Evolutionary conservation across 1,140 invertebrate species (phyloP), one percentile per base, ranked within the genome.

Genomic region (Aphis gossypii): DNA sequence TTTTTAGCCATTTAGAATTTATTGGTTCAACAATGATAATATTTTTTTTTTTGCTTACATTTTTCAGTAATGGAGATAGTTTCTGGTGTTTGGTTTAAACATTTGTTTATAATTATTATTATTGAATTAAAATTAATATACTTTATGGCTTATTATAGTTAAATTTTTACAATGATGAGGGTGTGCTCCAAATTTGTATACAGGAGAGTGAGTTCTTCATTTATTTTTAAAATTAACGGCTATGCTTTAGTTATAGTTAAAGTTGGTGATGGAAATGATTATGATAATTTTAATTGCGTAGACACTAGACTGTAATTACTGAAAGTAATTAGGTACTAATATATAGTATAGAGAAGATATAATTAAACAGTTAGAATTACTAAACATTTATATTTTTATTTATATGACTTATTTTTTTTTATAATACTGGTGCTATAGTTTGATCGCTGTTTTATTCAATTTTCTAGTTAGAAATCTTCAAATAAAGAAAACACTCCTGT

Each of bases 391-490:
- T 54, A 54, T 21, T 54, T 56, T 51, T 51, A 51, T 20, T 5
- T 51, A 51, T 51, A 0, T 56, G 21, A 56, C 23, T 56, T 56
- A 56, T 48, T 60, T 54, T 54, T 35, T 60, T 41, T 44, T 25
- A 25, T 90, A 68, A 90, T 90, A 44, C 60, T 56, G 51, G 20
- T 60, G 23, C n/a, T 11, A 68, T 38, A 46, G 35, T 86, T 51
- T 21, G 21, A 87, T 48, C 7, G 48, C 6, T 41, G 38, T 68
- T 46, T 68, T 68, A 90, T 90, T 44, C 38, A 68, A 41, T 60
- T 46, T 90, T 60, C 56, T 44, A 14, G 25, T 90, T 68, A 23
- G 68, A 92, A 92, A 82, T 92, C 44, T 51, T 48, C 9, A 51
- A 82, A 92, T 46, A 76, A 91, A 83, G 35, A 41, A 92, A 83